Evolutionary conservation across 2,888 invertebrate species (phyloP).

Genomic region (Pristionchus arcanus): DNA sequence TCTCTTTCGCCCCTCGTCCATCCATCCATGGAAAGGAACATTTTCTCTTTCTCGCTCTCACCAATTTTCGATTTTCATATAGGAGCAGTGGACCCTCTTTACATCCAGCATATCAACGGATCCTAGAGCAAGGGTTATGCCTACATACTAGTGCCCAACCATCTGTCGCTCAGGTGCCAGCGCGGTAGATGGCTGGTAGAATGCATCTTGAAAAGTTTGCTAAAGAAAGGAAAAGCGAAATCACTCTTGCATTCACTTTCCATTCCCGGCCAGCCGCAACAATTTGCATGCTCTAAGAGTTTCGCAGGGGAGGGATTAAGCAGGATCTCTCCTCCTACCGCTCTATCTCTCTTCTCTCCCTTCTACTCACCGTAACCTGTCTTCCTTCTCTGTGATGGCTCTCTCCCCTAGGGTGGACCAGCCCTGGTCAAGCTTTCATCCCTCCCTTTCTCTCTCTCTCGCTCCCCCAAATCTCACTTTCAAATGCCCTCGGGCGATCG

Average conservation of each 20-base stretch:
- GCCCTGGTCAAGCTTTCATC: constrained; percentile 47
- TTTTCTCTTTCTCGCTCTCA: constrained; percentile 7
- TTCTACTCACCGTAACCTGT: background rate
- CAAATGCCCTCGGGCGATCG: background rate
- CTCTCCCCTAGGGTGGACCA: constrained; percentile 26
- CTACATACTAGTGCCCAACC: background rate
- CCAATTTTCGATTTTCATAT: background rate
- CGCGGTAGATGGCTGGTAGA: no score
- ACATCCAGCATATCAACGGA: no score
- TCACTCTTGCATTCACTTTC: background rate
- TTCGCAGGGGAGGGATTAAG: background rate
- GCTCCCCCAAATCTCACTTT: constrained; percentile 21
- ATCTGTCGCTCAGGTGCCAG: no score
- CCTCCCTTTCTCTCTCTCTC: constrained; percentile 38
- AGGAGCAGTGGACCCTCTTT: no score
- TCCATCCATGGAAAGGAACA: constrained; percentile 31
- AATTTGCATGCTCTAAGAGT: constrained; percentile 20
- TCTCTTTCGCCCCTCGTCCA: background rate
- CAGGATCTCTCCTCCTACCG: background rate
- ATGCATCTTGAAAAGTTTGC: background rate
- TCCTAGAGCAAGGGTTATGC: no score
- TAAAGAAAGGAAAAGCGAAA: background rate
- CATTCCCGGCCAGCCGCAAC: constrained; percentile 11
- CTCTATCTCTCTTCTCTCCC: background rate
- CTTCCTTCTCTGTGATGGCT: constrained; percentile 9